Percentiles rank a stretch among this genome's conserved stretches.
Conservation (phyloP, 2,888 invertebrate species). For the Calameuta idolon region DNA sequence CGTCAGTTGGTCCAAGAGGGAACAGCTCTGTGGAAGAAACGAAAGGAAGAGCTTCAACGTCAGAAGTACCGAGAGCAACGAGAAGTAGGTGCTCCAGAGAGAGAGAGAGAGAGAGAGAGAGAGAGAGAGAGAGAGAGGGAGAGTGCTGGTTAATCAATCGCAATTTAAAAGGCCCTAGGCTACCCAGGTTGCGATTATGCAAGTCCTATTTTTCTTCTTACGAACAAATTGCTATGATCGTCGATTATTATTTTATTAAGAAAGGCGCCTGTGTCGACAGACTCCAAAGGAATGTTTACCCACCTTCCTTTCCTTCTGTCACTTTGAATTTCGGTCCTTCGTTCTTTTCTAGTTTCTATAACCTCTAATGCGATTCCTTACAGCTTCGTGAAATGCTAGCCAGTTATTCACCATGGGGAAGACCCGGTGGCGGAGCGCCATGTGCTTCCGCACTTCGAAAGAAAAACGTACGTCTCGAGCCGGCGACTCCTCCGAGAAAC, state of each 20-base stretch:
- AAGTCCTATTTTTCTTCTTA: too few species aligned
- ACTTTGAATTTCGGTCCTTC: too few species aligned
- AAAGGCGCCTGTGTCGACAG: too few species aligned
- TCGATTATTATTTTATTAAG: too few species aligned
- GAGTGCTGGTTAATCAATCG: background rate
- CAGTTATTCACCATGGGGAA: constrained; percentile 84
- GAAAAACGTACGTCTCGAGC: constrained; percentile 76
- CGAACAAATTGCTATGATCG: too few species aligned
- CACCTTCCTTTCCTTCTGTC: too few species aligned
- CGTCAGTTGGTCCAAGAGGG: constrained; percentile 59
- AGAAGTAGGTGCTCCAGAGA: constrained; percentile 53
- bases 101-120: too few species aligned
- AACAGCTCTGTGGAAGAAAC: constrained; percentile 55
- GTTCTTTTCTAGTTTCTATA: too few species aligned
- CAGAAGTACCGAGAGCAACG: constrained; percentile 61
- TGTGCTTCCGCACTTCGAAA: constrained; percentile 74
- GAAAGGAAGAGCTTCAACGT: constrained; percentile 59
- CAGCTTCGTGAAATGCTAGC: constrained; percentile 78
- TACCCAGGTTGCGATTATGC: too few species aligned
- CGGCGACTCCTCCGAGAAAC: constrained; percentile 53
- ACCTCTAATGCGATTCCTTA: constrained; percentile 13
- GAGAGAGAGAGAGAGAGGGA: too few species aligned
- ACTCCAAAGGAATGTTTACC: too few species aligned
- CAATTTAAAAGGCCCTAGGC: background rate
- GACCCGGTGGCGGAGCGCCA: constrained; percentile 81